phyloP scores from a whole-genome alignment of 2,797 vertebrate species.

The Meriones psammophilus region DNA sequence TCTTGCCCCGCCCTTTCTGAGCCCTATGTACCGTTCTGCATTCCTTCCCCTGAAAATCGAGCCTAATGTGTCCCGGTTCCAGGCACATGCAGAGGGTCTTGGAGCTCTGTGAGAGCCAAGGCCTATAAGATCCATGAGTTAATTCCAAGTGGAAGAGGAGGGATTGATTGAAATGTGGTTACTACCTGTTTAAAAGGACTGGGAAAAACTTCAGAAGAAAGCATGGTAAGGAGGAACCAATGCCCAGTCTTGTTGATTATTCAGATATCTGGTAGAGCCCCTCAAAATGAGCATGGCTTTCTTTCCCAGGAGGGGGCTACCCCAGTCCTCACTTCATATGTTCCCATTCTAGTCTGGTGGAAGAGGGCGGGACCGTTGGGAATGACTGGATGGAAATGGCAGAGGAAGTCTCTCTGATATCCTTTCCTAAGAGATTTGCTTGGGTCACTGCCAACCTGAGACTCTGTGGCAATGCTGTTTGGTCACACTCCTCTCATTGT shows the following conservation, averaged over 20 bases:
- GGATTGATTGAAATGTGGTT: slow-evolving; percentile 7
- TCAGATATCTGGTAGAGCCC: neutral
- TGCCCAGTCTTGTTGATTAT: slow-evolving; percentile 41
- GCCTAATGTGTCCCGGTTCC: neutral
- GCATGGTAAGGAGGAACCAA: neutral
- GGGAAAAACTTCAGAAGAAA: neutral
- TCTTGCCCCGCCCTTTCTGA: slow-evolving; percentile 40
- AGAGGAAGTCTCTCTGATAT: neutral
- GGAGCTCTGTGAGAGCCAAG: neutral
- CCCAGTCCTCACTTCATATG: neutral
- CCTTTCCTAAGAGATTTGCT: neutral
- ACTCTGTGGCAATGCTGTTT: neutral
- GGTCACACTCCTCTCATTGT: neutral
- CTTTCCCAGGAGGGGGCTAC: neutral
- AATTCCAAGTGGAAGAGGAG: neutral
- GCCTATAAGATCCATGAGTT: neutral
- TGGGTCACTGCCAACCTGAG: neutral
- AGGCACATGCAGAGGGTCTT: neutral
- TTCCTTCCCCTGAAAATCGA: slow-evolving; percentile 25
- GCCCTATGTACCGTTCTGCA: neutral
- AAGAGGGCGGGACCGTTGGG: neutral
- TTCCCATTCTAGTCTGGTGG: neutral
- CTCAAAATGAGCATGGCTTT: neutral
- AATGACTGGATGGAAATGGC: neutral
- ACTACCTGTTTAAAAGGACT: slow-evolving; percentile 72